Conservation (phyloP, 2,113 vertebrate genomes). For the Hymenochirus boettgeri region DNA sequence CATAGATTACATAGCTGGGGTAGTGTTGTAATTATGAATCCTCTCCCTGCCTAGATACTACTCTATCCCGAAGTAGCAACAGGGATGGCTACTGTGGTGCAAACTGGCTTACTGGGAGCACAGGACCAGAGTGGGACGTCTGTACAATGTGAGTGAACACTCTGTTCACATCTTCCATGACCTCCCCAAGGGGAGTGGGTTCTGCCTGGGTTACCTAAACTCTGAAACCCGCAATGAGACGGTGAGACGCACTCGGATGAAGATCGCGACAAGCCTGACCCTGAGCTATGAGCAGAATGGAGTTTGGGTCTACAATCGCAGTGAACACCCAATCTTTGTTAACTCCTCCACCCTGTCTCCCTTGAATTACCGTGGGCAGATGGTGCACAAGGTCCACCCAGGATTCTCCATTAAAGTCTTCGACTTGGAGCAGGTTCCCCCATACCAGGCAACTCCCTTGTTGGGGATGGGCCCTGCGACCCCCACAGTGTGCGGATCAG, state of each 20-base stretch:
- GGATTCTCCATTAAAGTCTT: slow-evolving; percentile 58
- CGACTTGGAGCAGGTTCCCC: slow-evolving; percentile 18
- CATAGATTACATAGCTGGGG: too few relatives aligned
- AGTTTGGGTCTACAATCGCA: slow-evolving; percentile 54
- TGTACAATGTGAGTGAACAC: slow-evolving; percentile 44
- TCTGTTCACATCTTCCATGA: slow-evolving; percentile 52
- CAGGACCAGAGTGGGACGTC: slow-evolving; percentile 49
- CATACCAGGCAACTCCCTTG: not conserved
- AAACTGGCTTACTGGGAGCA: slow-evolving; percentile 64
- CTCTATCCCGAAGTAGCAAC: not conserved
- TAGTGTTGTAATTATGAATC: too few relatives aligned
- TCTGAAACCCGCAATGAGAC: slow-evolving; percentile 30
- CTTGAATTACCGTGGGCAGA: accelerated
- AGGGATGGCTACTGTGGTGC: slow-evolving; percentile 57
- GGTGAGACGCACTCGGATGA: slow-evolving; percentile 34
- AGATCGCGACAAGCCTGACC: slow-evolving; percentile 54
- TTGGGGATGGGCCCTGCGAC: slow-evolving; percentile 48
- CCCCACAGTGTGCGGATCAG: slow-evolving; percentile 55
- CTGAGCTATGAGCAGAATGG: slow-evolving; percentile 47
- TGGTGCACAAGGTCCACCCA: slow-evolving; percentile 51
- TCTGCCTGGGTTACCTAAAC: slow-evolving; percentile 54
- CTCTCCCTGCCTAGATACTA: slow-evolving; percentile 44
- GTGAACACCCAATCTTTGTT: slow-evolving; percentile 55
- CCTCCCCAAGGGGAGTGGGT: slow-evolving; percentile 47
- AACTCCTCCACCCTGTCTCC: slow-evolving; percentile 51